These are phyloP conservation scores for Noctua comes DNA, from an alignment of 2,888 invertebrate genomes.

Conservation along the genomic window DNA sequence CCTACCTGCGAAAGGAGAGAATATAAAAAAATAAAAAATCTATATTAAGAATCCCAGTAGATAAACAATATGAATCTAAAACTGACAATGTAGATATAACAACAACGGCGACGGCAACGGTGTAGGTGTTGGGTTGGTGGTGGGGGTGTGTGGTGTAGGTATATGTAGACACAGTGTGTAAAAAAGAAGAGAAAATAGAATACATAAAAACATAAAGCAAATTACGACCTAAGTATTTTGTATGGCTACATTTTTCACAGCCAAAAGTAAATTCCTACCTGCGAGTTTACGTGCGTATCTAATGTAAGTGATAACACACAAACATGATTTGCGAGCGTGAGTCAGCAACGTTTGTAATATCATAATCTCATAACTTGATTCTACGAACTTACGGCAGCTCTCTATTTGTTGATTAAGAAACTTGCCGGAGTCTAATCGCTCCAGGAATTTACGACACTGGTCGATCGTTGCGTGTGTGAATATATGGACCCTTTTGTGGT, in stretches of 20 bases:
- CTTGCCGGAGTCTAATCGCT: constrained; percentile 65
- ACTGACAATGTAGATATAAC: too few relatives aligned
- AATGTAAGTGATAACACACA: not conserved
- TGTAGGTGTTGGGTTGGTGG: too few relatives aligned
- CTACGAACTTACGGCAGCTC: constrained; percentile 62
- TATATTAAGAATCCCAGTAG: too few relatives aligned
- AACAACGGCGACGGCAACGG: too few relatives aligned
- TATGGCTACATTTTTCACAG: not conserved
- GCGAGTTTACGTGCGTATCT: not conserved
- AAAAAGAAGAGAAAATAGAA: too few relatives aligned
- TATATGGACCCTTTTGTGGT: constrained; percentile 17
- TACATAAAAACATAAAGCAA: too few relatives aligned
- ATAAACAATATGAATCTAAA: too few relatives aligned
- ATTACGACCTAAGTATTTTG: not conserved
- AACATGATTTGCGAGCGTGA: constrained; percentile 15
- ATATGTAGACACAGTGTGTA: too few relatives aligned
- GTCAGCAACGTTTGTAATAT: constrained; percentile 19
- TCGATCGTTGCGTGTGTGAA: constrained; percentile 41
- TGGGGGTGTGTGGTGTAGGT: too few relatives aligned
- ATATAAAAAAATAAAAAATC: too few relatives aligned
- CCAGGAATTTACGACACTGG: constrained; percentile 60
- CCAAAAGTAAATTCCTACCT: not conserved
- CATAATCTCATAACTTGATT: constrained; percentile 41
- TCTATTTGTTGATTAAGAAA: constrained; percentile 73
- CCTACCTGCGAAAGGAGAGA: too few relatives aligned